Conservation (phyloP, 2,797 vertebrate genomes). For the Salarias fasciatus region DNA sequence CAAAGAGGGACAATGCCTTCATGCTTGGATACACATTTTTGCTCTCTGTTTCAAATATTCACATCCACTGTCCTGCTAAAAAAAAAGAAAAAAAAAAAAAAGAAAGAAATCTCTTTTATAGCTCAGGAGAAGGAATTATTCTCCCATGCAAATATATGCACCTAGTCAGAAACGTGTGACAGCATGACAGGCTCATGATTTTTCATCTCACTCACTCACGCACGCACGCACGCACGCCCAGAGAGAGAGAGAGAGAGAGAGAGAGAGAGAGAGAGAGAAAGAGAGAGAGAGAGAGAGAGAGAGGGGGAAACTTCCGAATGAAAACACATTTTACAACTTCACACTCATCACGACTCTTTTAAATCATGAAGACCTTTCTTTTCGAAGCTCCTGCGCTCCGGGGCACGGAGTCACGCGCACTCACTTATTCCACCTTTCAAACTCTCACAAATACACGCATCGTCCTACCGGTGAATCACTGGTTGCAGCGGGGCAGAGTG, state of each 20-base stretch:
- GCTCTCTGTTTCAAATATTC: conserved; percentile 41
- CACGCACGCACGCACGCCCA: conserved; percentile 3
- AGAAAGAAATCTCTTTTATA: background rate
- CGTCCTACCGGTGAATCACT: conserved; percentile 88
- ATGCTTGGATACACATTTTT: conserved; percentile 49
- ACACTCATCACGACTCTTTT: too few species aligned
- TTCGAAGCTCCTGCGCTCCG: too few species aligned
- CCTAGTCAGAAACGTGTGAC: conserved; percentile 11
- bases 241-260: too few species aligned
- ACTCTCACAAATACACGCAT: background rate
- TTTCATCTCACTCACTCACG: background rate
- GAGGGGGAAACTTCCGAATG: too few species aligned
- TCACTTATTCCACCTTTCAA: conserved; percentile 2
- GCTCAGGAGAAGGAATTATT: conserved; percentile 17
- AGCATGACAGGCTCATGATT: conserved; percentile 13
- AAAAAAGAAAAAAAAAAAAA: background rate
- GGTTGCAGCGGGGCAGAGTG: conserved; percentile 87
- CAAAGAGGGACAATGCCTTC: conserved; percentile 41
- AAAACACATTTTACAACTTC: too few species aligned
- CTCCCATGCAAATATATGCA: conserved; percentile 21
- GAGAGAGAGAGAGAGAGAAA: too few species aligned
- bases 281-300: too few species aligned
- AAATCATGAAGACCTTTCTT: too few species aligned
- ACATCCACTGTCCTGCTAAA: conserved; percentile 9
- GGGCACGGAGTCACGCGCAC: conserved; percentile 3